Evolutionary conservation across 2,888 invertebrate genomes (phyloP).

Genomic region (Julus scandinavius): DNA sequence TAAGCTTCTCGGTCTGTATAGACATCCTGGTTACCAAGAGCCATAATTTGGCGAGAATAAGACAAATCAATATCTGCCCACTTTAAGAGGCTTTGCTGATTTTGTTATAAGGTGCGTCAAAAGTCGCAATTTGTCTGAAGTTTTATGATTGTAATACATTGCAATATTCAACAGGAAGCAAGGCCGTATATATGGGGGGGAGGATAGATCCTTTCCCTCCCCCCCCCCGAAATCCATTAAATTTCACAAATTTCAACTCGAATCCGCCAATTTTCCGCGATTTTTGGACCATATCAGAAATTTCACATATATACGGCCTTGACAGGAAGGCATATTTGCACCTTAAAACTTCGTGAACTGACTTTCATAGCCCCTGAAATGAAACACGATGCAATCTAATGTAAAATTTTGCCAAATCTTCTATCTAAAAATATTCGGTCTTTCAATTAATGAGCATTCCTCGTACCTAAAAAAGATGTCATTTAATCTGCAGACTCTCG

Average conservation of each 20-base stretch:
- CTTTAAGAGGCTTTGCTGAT: neutral
- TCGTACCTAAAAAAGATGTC: neutral
- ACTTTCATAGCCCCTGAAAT: neutral
- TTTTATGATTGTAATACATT: no score
- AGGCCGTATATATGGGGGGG: no score
- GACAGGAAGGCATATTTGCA: no score
- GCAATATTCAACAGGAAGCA: no score
- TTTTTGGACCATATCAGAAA: no score
- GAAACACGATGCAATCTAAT: no score
- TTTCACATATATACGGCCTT: no score
- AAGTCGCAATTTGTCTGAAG: neutral
- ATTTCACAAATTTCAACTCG: no score
- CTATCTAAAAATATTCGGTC: neutral
- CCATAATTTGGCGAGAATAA: constrained; percentile 7
- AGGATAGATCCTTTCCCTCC: no score
- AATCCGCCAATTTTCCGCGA: no score
- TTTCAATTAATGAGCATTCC: neutral
- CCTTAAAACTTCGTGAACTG: neutral
- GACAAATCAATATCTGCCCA: neutral
- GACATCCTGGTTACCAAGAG: neutral
- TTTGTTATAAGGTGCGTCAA: neutral
- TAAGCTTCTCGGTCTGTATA: no score
- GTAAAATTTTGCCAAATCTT: neutral
- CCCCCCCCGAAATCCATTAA: no score
- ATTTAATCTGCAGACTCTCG: neutral